These are phyloP conservation scores for Pterophyllum scalare DNA, from an alignment of 2,113 vertebrate species.

Conservation along the genomic window DNA sequence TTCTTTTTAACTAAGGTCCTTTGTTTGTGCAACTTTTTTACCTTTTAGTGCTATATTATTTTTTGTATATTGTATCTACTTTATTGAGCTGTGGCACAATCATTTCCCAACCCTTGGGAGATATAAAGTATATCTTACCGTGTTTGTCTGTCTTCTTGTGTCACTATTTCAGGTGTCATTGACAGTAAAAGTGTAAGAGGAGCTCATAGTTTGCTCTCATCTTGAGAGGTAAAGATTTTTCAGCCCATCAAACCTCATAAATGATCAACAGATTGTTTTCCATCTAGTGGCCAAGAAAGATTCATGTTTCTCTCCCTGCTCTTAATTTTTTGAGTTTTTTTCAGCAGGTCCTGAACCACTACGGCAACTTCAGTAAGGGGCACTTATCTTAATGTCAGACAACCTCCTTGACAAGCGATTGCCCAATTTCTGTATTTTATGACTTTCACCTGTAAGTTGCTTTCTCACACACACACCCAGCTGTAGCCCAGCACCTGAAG, in stretches of 20 bases:
- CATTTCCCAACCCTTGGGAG: not conserved
- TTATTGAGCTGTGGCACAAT: not conserved
- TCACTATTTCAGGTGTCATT: not conserved
- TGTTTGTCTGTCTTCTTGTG: not conserved
- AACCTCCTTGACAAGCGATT: not conserved
- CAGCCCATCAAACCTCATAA: not conserved
- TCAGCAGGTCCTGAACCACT: not conserved
- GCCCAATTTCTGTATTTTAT: not conserved
- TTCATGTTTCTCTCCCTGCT: not conserved
- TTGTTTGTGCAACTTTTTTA: not conserved
- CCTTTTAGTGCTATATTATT: not conserved
- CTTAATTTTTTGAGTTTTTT: not conserved
- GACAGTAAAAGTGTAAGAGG: not conserved
- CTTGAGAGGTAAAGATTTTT: not conserved
- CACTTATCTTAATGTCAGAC: not conserved
- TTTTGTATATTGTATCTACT: not conserved
- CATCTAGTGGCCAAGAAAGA: not conserved
- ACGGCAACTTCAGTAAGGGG: not conserved
- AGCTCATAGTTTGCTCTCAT: not conserved
- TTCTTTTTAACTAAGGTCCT: not conserved
- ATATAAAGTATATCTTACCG: not conserved
- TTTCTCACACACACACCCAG: slow-evolving; percentile 39
- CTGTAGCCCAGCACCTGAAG: slow-evolving; percentile 36
- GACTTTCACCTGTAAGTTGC: slow-evolving; percentile 8
- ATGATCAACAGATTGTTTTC: not conserved